A percentile compares a stretch with the other conserved stretches of the same genome.
Evolutionary conservation across 37 sponge, comb jelly and placozoan species (phyloP).

Genomic region (Halichondria panicea): DNA sequence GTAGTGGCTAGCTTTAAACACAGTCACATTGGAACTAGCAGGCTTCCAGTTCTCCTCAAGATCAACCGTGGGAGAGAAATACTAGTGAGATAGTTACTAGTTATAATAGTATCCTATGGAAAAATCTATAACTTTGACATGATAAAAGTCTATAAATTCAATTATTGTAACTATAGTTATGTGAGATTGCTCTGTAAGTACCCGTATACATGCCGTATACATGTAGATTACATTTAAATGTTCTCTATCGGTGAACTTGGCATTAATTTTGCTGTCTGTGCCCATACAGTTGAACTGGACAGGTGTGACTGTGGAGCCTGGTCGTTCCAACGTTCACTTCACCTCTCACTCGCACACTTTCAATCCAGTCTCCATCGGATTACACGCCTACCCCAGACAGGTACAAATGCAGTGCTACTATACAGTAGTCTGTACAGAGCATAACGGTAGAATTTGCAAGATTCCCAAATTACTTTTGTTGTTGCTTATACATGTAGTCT

Average conservation of each 20-base stretch:
- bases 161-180: no score
- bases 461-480: no score
- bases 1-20: slow-evolving; percentile 73
- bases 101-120: background rate
- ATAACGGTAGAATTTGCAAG: no score
- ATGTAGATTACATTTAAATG: no score
- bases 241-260: background rate
- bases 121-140: no score
- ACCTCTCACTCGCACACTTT: slow-evolving; percentile 39
- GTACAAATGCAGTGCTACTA: no score
- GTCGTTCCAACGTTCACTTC: slow-evolving; percentile 43
- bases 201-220: no score
- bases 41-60: slow-evolving; percentile 80
- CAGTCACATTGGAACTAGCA: slow-evolving; percentile 37
- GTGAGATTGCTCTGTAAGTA: no score
- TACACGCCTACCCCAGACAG: slow-evolving; percentile 69
- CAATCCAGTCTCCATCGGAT: slow-evolving; percentile 62
- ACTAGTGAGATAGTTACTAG: slow-evolving; percentile 39
- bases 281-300: slow-evolving; percentile 50
- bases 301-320: slow-evolving; percentile 40
- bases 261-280: background rate
- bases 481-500: no score
- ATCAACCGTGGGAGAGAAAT: slow-evolving; percentile 76
- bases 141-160: no score
- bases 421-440: no score